Conservation (phyloP, 2,888 invertebrate species). For the Lathronympha strigana region DNA sequence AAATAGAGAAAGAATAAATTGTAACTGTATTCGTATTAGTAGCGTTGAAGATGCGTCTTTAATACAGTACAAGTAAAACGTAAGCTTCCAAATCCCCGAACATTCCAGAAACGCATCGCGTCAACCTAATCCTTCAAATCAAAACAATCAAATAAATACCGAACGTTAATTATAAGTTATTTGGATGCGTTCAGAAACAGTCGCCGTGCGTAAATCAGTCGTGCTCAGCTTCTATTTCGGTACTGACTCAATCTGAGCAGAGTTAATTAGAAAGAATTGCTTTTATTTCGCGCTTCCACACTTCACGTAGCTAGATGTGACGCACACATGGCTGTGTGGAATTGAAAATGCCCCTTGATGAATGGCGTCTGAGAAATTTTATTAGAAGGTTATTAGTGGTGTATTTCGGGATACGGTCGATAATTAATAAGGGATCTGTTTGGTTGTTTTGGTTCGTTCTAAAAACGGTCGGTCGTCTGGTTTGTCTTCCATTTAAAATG, state of each 20-base stretch:
- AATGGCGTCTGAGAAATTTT: slow-evolving; percentile 55
- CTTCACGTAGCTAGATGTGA: slow-evolving; percentile 68
- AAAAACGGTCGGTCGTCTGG: slow-evolving; percentile 28
- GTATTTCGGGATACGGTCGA: slow-evolving; percentile 35
- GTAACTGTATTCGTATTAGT: too few relatives aligned
- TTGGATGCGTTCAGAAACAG: slow-evolving; percentile 73
- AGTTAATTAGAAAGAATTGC: slow-evolving; percentile 84
- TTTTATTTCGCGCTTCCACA: slow-evolving; percentile 82
- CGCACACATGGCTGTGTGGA: slow-evolving; percentile 61
- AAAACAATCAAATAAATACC: slow-evolving; percentile 81
- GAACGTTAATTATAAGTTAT: slow-evolving; percentile 70
- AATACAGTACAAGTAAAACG: slow-evolving; percentile 1
- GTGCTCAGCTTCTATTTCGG: slow-evolving; percentile 71
- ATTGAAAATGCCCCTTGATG: slow-evolving; percentile 70
- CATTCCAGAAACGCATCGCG: slow-evolving; percentile 44
- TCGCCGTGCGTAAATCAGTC: slow-evolving; percentile 76
- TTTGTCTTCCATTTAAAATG: slow-evolving; percentile 31
- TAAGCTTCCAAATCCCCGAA: slow-evolving; percentile 27
- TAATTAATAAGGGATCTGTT: slow-evolving; percentile 42
- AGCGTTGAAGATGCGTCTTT: too few relatives aligned
- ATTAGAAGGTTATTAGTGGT: slow-evolving; percentile 45
- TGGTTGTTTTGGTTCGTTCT: slow-evolving; percentile 39
- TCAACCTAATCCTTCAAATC: slow-evolving; percentile 72
- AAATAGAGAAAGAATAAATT: neutral
- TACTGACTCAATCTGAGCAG: slow-evolving; percentile 66